These are phyloP conservation scores for Drosophila sucinea DNA, from an alignment of 1,140 invertebrate species.

Conservation along the genomic window DNA sequence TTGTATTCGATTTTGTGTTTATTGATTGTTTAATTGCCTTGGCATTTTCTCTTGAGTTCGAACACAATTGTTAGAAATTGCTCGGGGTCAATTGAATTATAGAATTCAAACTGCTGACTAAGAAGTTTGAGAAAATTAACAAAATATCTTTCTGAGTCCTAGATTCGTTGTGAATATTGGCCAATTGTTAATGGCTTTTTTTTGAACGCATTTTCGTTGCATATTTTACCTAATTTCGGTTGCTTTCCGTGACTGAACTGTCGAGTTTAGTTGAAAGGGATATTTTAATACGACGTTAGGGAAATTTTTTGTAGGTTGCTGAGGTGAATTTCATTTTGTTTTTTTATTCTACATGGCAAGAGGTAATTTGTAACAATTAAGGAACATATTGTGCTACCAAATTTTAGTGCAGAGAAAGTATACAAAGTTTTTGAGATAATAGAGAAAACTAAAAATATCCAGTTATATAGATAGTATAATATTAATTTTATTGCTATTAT, in stretches of 20 bases:
- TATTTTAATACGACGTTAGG: slow-evolving; percentile 27
- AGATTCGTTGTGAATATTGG: not conserved
- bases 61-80: not conserved
- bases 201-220: slow-evolving; percentile 1
- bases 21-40: slow-evolving; percentile 28
- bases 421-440: not conserved
- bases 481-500: no score
- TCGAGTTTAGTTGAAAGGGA: slow-evolving; percentile 41
- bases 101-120: not conserved
- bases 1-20: slow-evolving; percentile 11
- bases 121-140: not conserved
- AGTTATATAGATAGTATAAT: no score
- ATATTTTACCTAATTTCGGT: not conserved
- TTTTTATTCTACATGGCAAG: not conserved
- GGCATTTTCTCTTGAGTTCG: slow-evolving; percentile 10
- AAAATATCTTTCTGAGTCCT: no score
- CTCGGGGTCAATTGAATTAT: slow-evolving; percentile 1
- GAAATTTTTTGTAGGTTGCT: slow-evolving; percentile 23
- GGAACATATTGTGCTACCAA: not conserved
- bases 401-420: not conserved
- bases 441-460: not conserved
- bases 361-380: slow-evolving; percentile 7
- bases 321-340: slow-evolving; percentile 32
- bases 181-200: not conserved
- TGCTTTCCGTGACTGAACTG: not conserved